phyloP scores from a whole-genome alignment of 2,888 invertebrate species.

The Brenthis daphne region DNA sequence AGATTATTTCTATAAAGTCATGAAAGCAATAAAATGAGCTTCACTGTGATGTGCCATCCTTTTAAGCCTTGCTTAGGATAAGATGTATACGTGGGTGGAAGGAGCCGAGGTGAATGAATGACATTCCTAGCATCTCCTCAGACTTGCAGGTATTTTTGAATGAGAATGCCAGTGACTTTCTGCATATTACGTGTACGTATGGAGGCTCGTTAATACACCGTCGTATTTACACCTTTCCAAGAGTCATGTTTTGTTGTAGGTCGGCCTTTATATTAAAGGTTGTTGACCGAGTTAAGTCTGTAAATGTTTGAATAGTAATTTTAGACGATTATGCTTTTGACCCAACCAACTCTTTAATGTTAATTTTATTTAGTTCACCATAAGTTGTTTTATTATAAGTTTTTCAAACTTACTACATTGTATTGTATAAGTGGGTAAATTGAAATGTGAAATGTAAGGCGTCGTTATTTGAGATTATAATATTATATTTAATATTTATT shows the following conservation, averaged over 20 bases:
- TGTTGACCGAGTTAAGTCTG: conserved; percentile 20
- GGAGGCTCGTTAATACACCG: conserved; percentile 29
- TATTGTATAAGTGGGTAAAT: no score
- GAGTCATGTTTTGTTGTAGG: conserved; percentile 27
- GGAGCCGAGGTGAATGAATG: conserved; percentile 43
- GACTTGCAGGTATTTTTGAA: conserved; percentile 44
- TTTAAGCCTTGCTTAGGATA: conserved; percentile 30
- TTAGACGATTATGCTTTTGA: conserved; percentile 23
- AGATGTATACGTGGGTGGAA: conserved; percentile 39
- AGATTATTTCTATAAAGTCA: conserved; percentile 22
- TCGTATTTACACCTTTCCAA: conserved; percentile 25
- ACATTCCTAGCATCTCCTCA: conserved; percentile 43
- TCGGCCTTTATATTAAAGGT: conserved; percentile 24
- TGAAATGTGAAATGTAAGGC: no score
- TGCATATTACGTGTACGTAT: conserved; percentile 37
- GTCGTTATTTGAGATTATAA: no score
- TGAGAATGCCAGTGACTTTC: conserved; percentile 41
- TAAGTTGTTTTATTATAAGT: background rate
- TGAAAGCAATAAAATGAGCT: conserved; percentile 25
- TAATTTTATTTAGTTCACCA: conserved; percentile 4
- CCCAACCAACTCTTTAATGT: conserved; percentile 8
- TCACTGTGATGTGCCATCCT: conserved; percentile 27
- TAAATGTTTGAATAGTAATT: conserved; percentile 24
- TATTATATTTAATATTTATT: no score
- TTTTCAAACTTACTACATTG: no score